These are phyloP conservation scores for Pachyramphus minor DNA, from an alignment of 2,113 vertebrate species.

Conservation along the genomic window DNA sequence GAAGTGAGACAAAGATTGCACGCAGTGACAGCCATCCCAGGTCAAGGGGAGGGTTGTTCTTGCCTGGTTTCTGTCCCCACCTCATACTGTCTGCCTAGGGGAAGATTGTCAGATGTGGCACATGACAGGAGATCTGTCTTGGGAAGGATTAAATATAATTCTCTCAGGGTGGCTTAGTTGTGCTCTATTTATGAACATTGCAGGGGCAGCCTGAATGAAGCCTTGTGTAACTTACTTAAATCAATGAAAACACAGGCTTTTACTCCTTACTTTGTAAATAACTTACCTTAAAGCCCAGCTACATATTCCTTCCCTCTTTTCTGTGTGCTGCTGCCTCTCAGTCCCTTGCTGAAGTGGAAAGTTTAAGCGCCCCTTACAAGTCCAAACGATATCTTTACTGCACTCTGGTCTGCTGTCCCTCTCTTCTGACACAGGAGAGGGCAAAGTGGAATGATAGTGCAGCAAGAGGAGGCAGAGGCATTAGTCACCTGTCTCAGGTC, in stretches of 20 bases:
- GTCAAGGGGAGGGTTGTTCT: neutral
- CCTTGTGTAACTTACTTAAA: neutral
- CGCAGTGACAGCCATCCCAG: fast-evolving
- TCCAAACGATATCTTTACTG: neutral
- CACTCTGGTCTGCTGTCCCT: fast-evolving
- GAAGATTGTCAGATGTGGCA: neutral
- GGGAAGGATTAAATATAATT: neutral
- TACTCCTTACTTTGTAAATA: neutral
- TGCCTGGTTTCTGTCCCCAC: neutral
- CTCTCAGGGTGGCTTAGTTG: neutral
- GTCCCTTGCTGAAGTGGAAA: fast-evolving
- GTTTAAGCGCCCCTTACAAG: neutral
- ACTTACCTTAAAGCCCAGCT: neutral
- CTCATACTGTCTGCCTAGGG: neutral
- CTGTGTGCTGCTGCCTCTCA: fast-evolving
- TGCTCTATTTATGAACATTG: neutral
- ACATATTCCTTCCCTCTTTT: neutral
- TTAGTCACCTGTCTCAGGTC: neutral
- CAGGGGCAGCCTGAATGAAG: neutral
- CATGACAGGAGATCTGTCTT: fast-evolving
- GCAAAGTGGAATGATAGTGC: neutral
- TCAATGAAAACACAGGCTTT: neutral
- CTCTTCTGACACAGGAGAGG: neutral
- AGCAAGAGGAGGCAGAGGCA: neutral
- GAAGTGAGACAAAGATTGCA: neutral